Percentiles rank a stretch among this genome's conserved stretches.
These are phyloP conservation scores for Blastobasis lacticolella DNA, from an alignment of 2,888 invertebrate genomes.

Conservation along the genomic window DNA sequence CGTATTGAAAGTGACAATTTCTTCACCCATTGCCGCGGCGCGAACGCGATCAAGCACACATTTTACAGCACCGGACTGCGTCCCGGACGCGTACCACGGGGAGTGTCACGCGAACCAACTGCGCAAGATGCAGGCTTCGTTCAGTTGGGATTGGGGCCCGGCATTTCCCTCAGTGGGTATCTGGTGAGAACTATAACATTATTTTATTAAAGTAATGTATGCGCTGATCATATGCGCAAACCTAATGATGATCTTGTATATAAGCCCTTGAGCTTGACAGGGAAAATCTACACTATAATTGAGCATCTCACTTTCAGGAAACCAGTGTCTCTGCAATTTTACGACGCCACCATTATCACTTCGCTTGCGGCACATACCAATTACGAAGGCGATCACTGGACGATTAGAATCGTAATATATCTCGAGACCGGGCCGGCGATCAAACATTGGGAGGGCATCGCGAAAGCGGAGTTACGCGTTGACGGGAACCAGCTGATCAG, in stretches of 20 bases:
- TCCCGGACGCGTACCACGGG: constrained; percentile 83
- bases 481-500: constrained; percentile 42
- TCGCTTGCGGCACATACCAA: constrained; percentile 69
- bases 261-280: too few relatives aligned
- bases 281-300: too few relatives aligned
- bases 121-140: constrained; percentile 95
- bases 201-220: too few relatives aligned
- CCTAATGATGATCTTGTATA: too few relatives aligned
- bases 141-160: constrained; percentile 98
- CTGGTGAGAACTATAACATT: constrained; percentile 75
- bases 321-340: constrained; percentile 78
- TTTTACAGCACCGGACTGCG: constrained; percentile 83
- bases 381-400: constrained; percentile 38
- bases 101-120: constrained; percentile 95
- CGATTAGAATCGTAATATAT: constrained; percentile 35
- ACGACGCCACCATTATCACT: constrained; percentile 76
- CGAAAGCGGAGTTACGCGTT: constrained; percentile 38
- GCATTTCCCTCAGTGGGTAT: constrained; percentile 95
- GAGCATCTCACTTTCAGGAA: constrained; percentile 68
- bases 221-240: too few relatives aligned
- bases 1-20: constrained; percentile 74
- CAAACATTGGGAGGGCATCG: constrained; percentile 31
- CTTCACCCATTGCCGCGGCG: constrained; percentile 78
- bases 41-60: constrained; percentile 46
- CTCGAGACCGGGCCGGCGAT: constrained; percentile 37